Evolutionary conservation across 2,888 invertebrate species (phyloP).

Genomic region (Hypselothyrea guttata): DNA sequence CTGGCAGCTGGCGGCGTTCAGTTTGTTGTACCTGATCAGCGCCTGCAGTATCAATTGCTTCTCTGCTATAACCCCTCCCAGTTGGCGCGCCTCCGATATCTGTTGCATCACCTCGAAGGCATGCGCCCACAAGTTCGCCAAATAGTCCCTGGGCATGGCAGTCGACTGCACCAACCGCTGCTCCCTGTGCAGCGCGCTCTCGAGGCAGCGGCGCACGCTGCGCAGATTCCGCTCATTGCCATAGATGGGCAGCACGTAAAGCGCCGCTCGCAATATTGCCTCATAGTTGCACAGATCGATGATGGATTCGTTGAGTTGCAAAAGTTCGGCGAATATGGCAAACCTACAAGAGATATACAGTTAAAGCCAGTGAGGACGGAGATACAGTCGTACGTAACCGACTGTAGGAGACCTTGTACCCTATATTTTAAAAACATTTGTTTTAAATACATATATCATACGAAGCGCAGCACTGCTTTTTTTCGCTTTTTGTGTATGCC

Average conservation of each 20-base stretch:
- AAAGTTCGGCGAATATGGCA: slow-evolving; percentile 70
- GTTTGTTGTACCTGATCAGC: slow-evolving; percentile 64
- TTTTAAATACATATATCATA: too few species aligned
- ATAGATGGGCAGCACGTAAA: slow-evolving; percentile 58
- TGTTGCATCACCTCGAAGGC: slow-evolving; percentile 57
- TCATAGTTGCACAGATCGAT: slow-evolving; percentile 71
- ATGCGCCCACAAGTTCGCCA: slow-evolving; percentile 56
- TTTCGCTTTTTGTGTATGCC: too few species aligned
- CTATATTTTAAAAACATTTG: too few species aligned
- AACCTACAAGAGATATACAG: slow-evolving; percentile 70
- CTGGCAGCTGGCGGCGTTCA: slow-evolving; percentile 51
- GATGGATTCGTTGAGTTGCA: slow-evolving; percentile 58
- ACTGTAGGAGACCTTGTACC: too few species aligned
- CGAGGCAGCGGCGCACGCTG: slow-evolving; percentile 63
- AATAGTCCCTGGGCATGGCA: slow-evolving; percentile 33
- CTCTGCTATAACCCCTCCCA: slow-evolving; percentile 63
- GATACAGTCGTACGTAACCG: too few species aligned
- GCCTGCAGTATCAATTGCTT: slow-evolving; percentile 74
- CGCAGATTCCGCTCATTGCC: slow-evolving; percentile 61
- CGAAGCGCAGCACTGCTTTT: too few species aligned
- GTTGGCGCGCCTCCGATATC: slow-evolving; percentile 57
- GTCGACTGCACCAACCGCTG: slow-evolving; percentile 28
- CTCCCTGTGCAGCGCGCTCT: slow-evolving; percentile 62
- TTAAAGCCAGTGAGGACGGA: too few species aligned
- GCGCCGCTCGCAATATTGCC: slow-evolving; percentile 49